Percentiles rank a stretch among this genome's conserved stretches.
Evolutionary conservation across 2,113 vertebrate species (phyloP).

Genomic region (Larimichthys polyactis): DNA sequence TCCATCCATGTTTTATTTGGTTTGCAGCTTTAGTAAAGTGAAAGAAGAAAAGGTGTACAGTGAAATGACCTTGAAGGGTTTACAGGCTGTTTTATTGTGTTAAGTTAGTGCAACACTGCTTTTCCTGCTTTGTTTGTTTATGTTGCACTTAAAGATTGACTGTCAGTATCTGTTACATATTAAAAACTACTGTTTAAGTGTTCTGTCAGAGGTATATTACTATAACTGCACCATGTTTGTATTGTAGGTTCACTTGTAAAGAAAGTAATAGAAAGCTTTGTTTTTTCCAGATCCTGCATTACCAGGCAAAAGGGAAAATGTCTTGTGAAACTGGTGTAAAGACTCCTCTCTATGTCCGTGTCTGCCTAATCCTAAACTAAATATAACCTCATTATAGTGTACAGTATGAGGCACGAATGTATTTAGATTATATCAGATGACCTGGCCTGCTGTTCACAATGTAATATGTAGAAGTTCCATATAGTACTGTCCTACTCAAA

Average conservation of each 20-base stretch:
- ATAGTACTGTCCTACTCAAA: background rate
- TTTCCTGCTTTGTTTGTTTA: no score
- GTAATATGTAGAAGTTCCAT: background rate
- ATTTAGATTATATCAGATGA: constrained; percentile 5
- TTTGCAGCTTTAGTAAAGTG: no score
- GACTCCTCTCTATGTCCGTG: background rate
- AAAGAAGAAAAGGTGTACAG: no score
- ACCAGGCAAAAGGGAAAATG: background rate
- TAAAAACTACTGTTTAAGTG: background rate
- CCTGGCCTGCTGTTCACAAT: background rate
- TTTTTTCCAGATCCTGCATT: no score
- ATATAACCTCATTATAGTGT: background rate
- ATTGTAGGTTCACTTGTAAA: background rate
- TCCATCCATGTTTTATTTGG: no score
- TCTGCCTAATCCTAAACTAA: background rate
- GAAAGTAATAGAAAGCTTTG: background rate
- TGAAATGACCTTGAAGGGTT: no score
- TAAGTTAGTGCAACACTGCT: no score
- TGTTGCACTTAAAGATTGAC: no score
- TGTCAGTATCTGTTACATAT: background rate
- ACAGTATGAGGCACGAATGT: background rate
- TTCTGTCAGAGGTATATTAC: background rate
- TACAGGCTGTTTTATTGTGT: no score
- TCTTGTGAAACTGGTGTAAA: constrained; percentile 1
- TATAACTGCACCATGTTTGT: background rate